Base-by-base conservation (phyloP, 2,797 vertebrate genomes). In the Epinephelus awoara region DNA sequence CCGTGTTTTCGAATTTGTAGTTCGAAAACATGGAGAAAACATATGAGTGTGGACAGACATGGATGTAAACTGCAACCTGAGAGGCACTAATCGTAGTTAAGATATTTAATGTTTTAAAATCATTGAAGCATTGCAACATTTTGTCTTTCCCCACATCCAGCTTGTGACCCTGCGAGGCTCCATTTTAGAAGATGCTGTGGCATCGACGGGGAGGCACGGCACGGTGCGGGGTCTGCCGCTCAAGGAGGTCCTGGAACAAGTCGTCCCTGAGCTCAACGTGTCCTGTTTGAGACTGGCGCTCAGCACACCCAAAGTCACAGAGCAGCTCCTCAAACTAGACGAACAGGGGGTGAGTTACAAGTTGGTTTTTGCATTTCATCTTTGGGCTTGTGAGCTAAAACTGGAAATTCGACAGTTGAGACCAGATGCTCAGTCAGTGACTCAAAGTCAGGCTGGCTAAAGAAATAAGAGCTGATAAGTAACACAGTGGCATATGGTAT, bases 251-350 rank as follows among this genome's bases (percentile, higher is more conserved):
- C 85, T 99, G 88, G 97, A 98, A 68, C 96, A 97, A 0, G 94
- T 97, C 2, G 79, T 98, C 15, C 98, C 97, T 0, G 97, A 99
- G 83, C 95, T 99, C 75, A 97, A 92, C 56, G 91, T 96, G 18
- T 96, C 97, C 29, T 97, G 97, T 84, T 88, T 99, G 51, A 96
- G 96, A 12, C 91, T 97, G 67, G 96, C 97, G 0, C 92, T 97
- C 66, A 96, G 72, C 91, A 95, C 97, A 0, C 94, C 97, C n/a
- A 97, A 96, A 82, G 97, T 98, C 89, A 96, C 96, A 0, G 98
- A 99, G 87, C 98, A 99, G 92, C 97, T 99, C 52, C 96, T 98
- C 44, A 98, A 98, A 81, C 95, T 99, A 63, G 98, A 99, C 0
- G 98, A 99, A 77, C 98, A 99, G 82, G 97, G 96, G 95, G 98